These are phyloP conservation scores for Mesochorus sp. DNA, from an alignment of 2,888 invertebrate genomes.

Conservation along the genomic window DNA sequence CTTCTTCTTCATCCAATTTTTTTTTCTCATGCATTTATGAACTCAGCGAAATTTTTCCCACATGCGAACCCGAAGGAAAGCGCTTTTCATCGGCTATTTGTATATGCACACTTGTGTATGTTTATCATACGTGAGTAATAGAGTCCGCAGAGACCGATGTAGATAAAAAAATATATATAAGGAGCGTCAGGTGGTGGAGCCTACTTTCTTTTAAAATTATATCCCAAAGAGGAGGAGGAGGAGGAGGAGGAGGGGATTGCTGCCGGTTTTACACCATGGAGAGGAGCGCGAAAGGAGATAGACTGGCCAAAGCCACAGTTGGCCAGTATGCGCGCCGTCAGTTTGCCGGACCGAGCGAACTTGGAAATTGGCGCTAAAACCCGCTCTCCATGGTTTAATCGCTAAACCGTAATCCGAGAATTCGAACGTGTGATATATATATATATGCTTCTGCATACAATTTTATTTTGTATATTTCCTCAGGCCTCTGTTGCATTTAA, in stretches of 20 bases:
- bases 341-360: slow-evolving; percentile 52
- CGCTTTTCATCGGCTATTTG: slow-evolving; percentile 33
- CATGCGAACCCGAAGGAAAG: slow-evolving; percentile 53
- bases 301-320: slow-evolving; percentile 42
- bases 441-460: background rate
- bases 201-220: slow-evolving; percentile 62
- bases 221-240: too few relatives aligned
- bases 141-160: slow-evolving; percentile 46
- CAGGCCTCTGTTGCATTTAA: too few relatives aligned
- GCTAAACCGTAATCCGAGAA: background rate
- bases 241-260: slow-evolving; percentile 46
- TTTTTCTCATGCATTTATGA: slow-evolving; percentile 33
- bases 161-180: too few relatives aligned
- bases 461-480: background rate
- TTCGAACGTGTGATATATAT: slow-evolving; percentile 8
- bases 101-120: slow-evolving; percentile 10
- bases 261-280: slow-evolving; percentile 52
- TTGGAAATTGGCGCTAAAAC: slow-evolving; percentile 31
- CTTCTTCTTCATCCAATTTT: slow-evolving; percentile 24
- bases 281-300: slow-evolving; percentile 52
- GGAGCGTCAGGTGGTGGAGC: slow-evolving; percentile 63
- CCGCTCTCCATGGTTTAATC: slow-evolving; percentile 2
- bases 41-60: slow-evolving; percentile 45
- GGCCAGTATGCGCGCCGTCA: slow-evolving; percentile 54
- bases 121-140: slow-evolving; percentile 39